A percentile compares a stretch with the other conserved stretches of the same genome.
Conservation (phyloP, 2,888 invertebrate species). For the Agrochola lychnidis region DNA sequence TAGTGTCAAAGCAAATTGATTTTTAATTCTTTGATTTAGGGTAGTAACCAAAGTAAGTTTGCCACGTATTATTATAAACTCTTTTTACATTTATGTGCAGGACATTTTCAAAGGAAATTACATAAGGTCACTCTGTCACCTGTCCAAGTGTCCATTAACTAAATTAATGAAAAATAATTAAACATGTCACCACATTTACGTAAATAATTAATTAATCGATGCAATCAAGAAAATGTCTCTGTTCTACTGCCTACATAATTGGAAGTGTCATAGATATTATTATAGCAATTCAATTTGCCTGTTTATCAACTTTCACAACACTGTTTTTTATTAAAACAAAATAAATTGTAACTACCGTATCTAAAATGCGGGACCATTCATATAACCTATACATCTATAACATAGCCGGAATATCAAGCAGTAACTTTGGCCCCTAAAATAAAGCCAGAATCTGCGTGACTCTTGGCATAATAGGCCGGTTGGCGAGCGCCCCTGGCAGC, state of each 20-base stretch:
- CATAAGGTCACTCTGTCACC: constrained; percentile 3
- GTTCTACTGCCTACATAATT: background rate
- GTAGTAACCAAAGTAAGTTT: background rate
- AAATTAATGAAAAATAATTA: constrained; percentile 32
- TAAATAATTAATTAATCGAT: background rate
- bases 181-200: background rate
- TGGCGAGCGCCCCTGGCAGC: constrained; percentile 63
- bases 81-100: background rate
- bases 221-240: background rate
- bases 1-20: background rate
- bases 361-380: background rate
- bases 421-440: constrained; percentile 40
- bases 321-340: too few relatives aligned
- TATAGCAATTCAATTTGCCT: background rate
- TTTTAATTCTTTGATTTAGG: background rate
- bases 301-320: background rate
- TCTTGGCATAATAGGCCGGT: constrained; percentile 59
- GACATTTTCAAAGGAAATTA: constrained; percentile 5
- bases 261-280: background rate
- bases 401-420: constrained; percentile 49
- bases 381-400: constrained; percentile 26
- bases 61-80: background rate
- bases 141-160: constrained; percentile 10
- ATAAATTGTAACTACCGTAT: background rate
- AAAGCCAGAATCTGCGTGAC: constrained; percentile 34